A percentile compares a stretch with the other conserved stretches of the same genome.
Evolutionary conservation across 1,140 invertebrate species (phyloP).

Genomic region (Apolygus lucorum): DNA sequence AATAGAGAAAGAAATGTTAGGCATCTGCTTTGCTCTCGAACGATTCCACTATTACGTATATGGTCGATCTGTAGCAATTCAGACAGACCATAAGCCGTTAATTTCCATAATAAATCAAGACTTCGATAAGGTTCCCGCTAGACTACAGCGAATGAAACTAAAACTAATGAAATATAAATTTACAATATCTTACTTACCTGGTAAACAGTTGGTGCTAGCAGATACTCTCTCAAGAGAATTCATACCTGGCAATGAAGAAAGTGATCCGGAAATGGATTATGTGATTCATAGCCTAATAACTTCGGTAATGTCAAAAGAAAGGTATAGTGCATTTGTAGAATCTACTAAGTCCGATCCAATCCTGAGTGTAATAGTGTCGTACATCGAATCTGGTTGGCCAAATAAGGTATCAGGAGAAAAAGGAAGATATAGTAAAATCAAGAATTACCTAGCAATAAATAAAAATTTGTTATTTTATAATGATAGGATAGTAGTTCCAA

Average conservation of each 20-base stretch:
- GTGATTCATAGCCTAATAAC: no score
- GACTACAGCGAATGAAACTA: slow-evolving; percentile 41
- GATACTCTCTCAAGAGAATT: slow-evolving; percentile 41
- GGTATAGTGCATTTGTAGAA: slow-evolving; percentile 33
- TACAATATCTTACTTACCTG: slow-evolving; percentile 37
- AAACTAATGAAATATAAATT: slow-evolving; percentile 35
- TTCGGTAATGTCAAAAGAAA: slow-evolving; percentile 30
- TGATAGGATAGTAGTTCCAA: slow-evolving; percentile 38
- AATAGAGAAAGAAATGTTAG: slow-evolving; percentile 33
- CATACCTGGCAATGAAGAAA: no score
- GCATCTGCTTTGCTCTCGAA: slow-evolving; percentile 32
- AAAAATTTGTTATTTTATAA: slow-evolving; percentile 39
- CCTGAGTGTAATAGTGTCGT: slow-evolving; percentile 23
- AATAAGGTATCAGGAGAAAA: no score
- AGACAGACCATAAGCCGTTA: slow-evolving; percentile 33
- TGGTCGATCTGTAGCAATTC: slow-evolving; percentile 31
- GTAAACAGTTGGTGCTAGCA: slow-evolving; percentile 41
- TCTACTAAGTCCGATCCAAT: slow-evolving; percentile 33
- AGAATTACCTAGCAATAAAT: slow-evolving; percentile 36
- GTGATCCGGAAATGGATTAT: no score
- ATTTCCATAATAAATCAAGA: slow-evolving; percentile 38
- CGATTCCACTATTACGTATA: no score
- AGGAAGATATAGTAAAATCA: slow-evolving; percentile 23
- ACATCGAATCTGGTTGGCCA: background rate
- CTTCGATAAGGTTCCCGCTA: slow-evolving; percentile 35